phyloP scores from a whole-genome alignment of 2,797 vertebrate genomes.

The Sebastes matsubarae region DNA sequence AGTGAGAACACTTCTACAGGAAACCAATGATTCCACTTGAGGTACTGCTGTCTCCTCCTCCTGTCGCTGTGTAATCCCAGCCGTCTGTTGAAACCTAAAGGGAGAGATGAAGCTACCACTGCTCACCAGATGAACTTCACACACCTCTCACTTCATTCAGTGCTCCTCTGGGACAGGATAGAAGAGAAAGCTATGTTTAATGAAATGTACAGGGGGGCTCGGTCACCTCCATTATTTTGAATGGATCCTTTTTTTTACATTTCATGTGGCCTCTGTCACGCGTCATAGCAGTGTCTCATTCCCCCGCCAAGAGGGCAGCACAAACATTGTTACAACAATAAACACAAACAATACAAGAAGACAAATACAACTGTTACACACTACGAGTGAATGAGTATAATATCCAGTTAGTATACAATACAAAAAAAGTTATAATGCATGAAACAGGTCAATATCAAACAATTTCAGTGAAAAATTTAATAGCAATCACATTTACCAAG shows the following conservation, averaged over 20 bases:
- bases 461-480: too few relatives aligned
- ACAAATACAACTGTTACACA: too few relatives aligned
- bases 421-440: too few relatives aligned
- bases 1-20: constrained; percentile 21
- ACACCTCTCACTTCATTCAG: background rate
- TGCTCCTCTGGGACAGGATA: constrained; percentile 21
- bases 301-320: too few relatives aligned
- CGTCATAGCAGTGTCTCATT: background rate
- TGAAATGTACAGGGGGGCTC: background rate
- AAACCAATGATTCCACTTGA: constrained; percentile 53
- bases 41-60: constrained; percentile 29
- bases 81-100: constrained; percentile 37
- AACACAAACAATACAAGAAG: too few relatives aligned
- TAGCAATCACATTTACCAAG: too few relatives aligned
- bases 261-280: background rate
- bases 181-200: constrained; percentile 10
- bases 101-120: constrained; percentile 29
- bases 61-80: constrained; percentile 49
- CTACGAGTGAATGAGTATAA: too few relatives aligned
- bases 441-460: too few relatives aligned
- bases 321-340: too few relatives aligned
- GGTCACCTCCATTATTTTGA: constrained; percentile 4
- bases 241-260: background rate
- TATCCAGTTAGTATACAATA: too few relatives aligned
- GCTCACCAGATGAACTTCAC: constrained; percentile 34